A percentile compares a stretch with the other conserved stretches of the same genome.
These are phyloP conservation scores for Epinephelus lanceolatus DNA, from an alignment of 2,113 vertebrate genomes.

Conservation along the genomic window DNA sequence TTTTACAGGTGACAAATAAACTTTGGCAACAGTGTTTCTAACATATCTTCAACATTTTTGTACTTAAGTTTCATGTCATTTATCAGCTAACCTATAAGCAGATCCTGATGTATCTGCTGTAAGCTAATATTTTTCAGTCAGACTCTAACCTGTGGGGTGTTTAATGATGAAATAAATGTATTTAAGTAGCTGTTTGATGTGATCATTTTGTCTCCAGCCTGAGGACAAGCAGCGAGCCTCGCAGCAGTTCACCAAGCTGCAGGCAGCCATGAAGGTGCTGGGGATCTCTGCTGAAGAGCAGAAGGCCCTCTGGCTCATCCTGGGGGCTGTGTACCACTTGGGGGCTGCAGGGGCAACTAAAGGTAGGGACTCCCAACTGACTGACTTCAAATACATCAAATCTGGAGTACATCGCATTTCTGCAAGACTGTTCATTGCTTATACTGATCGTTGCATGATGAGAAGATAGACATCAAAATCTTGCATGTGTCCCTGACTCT, in stretches of 20 bases:
- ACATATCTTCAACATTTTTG: background rate
- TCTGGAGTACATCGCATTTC: background rate
- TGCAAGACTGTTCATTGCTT: background rate
- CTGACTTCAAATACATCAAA: background rate
- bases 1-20: background rate
- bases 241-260: constrained; percentile 96
- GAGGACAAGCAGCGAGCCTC: constrained; percentile 96
- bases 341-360: constrained; percentile 96
- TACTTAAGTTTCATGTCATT: background rate
- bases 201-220: constrained; percentile 73
- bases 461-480: background rate
- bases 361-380: constrained; percentile 83
- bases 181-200: constrained; percentile 1
- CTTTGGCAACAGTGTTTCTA: background rate
- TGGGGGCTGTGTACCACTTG: constrained; percentile 95
- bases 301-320: constrained; percentile 90
- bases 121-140: background rate
- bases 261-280: constrained; percentile 96
- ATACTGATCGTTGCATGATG: background rate
- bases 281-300: constrained; percentile 93
- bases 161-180: background rate
- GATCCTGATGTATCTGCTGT: background rate
- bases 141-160: background rate
- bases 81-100: background rate
- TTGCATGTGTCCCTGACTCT: background rate